A percentile compares a stretch with the other conserved stretches of the same genome.
phyloP scores from a whole-genome alignment of 2,113 vertebrate species.

The Bombycilla garrulus region DNA sequence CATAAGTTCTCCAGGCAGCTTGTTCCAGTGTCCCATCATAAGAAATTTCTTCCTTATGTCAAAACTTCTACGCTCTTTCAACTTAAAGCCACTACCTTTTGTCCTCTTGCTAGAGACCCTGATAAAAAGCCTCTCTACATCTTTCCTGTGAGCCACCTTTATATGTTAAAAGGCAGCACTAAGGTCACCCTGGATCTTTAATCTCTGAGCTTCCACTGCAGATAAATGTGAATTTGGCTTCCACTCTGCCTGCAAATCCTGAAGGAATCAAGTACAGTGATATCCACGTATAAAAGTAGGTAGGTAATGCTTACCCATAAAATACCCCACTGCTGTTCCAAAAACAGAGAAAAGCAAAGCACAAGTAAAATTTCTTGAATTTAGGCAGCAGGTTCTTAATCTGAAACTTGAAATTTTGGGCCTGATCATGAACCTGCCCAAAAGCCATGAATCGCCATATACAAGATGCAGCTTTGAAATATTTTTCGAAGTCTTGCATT shows the following conservation, averaged over 20 bases:
- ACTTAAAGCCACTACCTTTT: background rate
- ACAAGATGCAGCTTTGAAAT: slow-evolving; percentile 14
- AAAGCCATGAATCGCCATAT: slow-evolving; percentile 13
- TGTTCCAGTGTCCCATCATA: background rate
- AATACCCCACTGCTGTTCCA: background rate
- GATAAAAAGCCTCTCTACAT: background rate
- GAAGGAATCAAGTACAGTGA: background rate
- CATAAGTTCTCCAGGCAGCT: background rate
- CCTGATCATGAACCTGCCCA: background rate
- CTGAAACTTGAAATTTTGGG: background rate
- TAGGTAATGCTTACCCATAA: background rate
- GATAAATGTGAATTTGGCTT: background rate
- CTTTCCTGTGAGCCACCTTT: background rate
- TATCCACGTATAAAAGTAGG: background rate
- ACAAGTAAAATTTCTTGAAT: background rate
- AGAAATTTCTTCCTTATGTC: background rate
- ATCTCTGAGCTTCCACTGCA: background rate
- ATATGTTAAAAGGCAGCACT: background rate
- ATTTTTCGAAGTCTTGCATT: background rate
- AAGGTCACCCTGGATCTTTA: background rate
- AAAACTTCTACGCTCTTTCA: background rate
- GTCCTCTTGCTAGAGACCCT: background rate
- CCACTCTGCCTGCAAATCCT: background rate
- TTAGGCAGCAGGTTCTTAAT: background rate
- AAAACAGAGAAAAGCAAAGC: background rate